Evolutionary conservation across 2,113 vertebrate genomes (phyloP), one percentile per base, ranked within the genome.

Genomic region (Jaculus jaculus): DNA sequence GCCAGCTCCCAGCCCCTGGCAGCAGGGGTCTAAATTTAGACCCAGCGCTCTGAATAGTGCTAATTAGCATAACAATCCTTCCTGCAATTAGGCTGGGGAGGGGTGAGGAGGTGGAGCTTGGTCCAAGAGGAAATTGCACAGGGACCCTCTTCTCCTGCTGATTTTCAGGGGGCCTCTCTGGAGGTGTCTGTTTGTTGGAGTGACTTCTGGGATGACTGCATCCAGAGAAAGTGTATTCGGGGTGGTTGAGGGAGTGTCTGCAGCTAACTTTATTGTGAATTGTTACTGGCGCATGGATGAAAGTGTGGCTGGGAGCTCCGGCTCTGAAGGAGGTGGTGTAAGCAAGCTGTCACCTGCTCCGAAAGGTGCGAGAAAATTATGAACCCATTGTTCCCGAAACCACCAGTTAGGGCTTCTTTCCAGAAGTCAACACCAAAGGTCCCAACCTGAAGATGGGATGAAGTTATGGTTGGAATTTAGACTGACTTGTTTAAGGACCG

Each of bases 281-380:
- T 60, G 96, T 66, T 94, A 37, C 83, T 94, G 92, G 97, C 90
- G 97, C 97, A 42, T 96, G 96, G 74, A 87, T 92, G 94, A 89
- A 90, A 93, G 65, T 95, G 73, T 73, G 74, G 90, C 92, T 96
- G 28, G 58, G 94, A 92, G 95, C 90, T 73, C 83, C 42, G 94
- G 94, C 96, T 93, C 96, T 90, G 96, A 93, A 97, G 97, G 81
- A n/a, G 92, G 7, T 95, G 96, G 95, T 74, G 94, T 94, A 61
- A 95, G 84, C 77, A 94, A 98, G 96, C 97, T 98, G 98, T 98
- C 98, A 98, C 97, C 98, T 98, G 98, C 97, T 98, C 95, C 1
- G 69, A 96, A 96, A 98, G 96, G 97, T 98, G 98, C 98, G 98
- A 97, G 98, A 95, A 98, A 98, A 98, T 97, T 96, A 98, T 97